Conservation (phyloP, 2,113 vertebrate species). For the Lepisosteus osseus region DNA sequence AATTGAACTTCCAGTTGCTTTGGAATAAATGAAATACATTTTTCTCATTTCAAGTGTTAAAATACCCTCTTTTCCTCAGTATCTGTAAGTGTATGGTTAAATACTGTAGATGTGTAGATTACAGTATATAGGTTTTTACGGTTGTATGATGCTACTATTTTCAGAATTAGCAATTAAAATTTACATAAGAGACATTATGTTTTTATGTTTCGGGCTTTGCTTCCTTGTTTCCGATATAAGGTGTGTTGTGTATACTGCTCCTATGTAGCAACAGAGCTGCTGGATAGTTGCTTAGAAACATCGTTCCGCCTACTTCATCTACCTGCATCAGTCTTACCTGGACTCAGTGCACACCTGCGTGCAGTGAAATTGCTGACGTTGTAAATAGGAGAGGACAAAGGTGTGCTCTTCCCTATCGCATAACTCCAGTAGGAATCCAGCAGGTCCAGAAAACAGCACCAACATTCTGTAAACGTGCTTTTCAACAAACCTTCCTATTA, state of each 20-base stretch:
- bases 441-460: slow-evolving; percentile 6
- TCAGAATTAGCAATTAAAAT: no score
- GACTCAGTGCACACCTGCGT: neutral
- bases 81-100: no score
- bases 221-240: neutral
- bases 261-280: neutral
- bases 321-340: neutral
- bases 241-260: neutral
- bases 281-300: neutral
- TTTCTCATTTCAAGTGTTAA: no score
- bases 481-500: neutral
- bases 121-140: no score
- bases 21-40: no score
- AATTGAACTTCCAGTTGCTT: no score
- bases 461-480: neutral
- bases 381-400: neutral
- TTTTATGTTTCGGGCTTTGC: no score
- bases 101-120: no score
- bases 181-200: no score
- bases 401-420: slow-evolving; percentile 11
- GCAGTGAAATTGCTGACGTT: neutral
- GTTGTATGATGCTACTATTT: no score
- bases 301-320: neutral
- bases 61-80: no score
- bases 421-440: neutral